These are phyloP conservation scores for Spilarctia lutea DNA, from an alignment of 2,888 invertebrate genomes.

Conservation along the genomic window DNA sequence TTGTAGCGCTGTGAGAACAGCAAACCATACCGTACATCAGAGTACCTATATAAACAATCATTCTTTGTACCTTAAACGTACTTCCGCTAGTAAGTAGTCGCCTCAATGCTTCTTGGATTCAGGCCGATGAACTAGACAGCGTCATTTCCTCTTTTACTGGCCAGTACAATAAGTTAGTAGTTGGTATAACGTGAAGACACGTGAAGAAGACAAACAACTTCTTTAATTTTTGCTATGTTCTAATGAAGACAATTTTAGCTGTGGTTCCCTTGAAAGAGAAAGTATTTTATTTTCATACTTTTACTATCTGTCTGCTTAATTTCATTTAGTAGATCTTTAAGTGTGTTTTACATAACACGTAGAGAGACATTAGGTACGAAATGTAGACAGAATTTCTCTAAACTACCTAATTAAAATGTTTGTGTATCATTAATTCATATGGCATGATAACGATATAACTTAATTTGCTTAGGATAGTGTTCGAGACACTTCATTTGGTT, in stretches of 20 bases:
- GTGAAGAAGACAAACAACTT: conserved; percentile 18
- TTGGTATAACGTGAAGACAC: conserved; percentile 22
- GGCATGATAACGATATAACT: neutral
- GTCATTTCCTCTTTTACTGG: conserved; percentile 74
- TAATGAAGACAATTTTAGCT: conserved; percentile 42
- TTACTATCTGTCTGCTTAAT: conserved; percentile 18
- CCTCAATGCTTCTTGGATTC: conserved; percentile 69
- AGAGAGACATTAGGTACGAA: neutral
- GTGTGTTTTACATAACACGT: neutral
- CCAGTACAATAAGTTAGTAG: conserved; percentile 30
- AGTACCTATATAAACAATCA: conserved; percentile 42
- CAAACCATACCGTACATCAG: conserved; percentile 28
- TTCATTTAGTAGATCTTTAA: conserved; percentile 12
- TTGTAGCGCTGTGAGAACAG: conserved; percentile 16
- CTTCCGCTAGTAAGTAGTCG: conserved; percentile 71
- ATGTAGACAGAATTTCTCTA: neutral
- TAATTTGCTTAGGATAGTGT: neutral
- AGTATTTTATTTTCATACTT: conserved; percentile 29
- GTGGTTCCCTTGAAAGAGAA: conserved; percentile 40
- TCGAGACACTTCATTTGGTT: neutral
- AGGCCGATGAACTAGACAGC: conserved; percentile 78
- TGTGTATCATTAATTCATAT: neutral
- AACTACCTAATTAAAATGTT: neutral
- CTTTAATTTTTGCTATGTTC: conserved; percentile 33
- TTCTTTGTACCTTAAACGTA: conserved; percentile 56